Evolutionary conservation across 2,888 invertebrate genomes (phyloP).

Genomic region (Thysanoteuthis rhombus): DNA sequence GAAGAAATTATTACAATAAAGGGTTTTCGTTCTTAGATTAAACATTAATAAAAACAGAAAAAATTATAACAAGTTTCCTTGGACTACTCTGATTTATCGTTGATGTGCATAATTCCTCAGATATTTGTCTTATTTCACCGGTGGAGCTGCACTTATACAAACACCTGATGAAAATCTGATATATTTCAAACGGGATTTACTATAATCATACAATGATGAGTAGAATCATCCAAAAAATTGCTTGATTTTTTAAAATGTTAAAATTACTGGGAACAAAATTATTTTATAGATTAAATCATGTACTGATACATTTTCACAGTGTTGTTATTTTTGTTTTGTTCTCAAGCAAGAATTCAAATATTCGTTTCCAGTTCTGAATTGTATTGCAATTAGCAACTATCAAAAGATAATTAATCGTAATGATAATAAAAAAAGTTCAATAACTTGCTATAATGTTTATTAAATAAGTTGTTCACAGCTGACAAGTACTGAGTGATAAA

Average conservation of each 20-base stretch:
- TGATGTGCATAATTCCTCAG: background rate
- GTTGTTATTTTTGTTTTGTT: background rate
- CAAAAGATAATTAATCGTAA: background rate
- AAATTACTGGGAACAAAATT: background rate
- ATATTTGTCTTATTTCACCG: background rate
- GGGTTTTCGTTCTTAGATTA: background rate
- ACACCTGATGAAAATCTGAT: background rate
- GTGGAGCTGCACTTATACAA: background rate
- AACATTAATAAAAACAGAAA: background rate
- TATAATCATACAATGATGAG: background rate
- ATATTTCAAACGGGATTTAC: background rate
- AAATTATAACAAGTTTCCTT: background rate
- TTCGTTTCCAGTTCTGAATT: background rate
- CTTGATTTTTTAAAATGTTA: background rate
- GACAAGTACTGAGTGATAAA: background rate
- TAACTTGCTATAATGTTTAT: constrained; percentile 12
- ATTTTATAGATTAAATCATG: background rate
- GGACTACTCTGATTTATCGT: background rate
- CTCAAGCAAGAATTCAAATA: background rate
- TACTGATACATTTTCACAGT: background rate
- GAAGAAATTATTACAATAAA: background rate
- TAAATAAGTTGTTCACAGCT: background rate
- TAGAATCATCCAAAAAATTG: background rate
- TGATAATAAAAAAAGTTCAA: background rate
- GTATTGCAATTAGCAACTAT: background rate